A percentile compares a stretch with the other conserved stretches of the same genome.
These are phyloP conservation scores for Amphiprion percula DNA, from an alignment of 2,113 vertebrate genomes.

Conservation along the genomic window DNA sequence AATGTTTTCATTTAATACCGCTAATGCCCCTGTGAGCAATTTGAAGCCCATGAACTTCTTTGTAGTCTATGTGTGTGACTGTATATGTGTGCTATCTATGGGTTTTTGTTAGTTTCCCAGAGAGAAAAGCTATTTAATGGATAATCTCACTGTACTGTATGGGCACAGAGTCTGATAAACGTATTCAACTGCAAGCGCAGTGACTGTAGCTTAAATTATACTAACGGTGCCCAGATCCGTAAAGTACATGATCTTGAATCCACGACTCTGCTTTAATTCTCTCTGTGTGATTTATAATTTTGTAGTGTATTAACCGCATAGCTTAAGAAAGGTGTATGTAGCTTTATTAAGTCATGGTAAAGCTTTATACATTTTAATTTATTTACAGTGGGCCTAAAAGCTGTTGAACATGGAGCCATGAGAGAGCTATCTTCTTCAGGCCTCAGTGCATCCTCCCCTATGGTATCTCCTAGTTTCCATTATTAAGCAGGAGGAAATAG, in stretches of 20 bases:
- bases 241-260: slow-evolving; percentile 31
- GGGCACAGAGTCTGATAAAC: slow-evolving; percentile 51
- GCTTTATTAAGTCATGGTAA: slow-evolving; percentile 73
- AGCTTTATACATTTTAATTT: slow-evolving; percentile 79
- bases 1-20: slow-evolving; percentile 79
- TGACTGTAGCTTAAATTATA: slow-evolving; percentile 26
- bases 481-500: slow-evolving; percentile 81
- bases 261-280: slow-evolving; percentile 43
- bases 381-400: slow-evolving; percentile 75
- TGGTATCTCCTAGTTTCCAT: slow-evolving; percentile 79
- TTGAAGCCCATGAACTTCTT: slow-evolving; percentile 70
- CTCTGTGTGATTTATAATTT: slow-evolving; percentile 39
- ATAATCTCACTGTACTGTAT: slow-evolving; percentile 55
- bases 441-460: slow-evolving; percentile 72
- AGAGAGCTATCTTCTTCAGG: slow-evolving; percentile 78
- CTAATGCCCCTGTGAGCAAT: slow-evolving; percentile 73
- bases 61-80: slow-evolving; percentile 28
- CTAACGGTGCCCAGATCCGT: slow-evolving; percentile 7
- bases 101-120: slow-evolving; percentile 49
- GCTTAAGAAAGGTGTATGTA: slow-evolving; percentile 60
- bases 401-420: slow-evolving; percentile 78
- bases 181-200: slow-evolving; percentile 22
- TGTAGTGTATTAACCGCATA: slow-evolving; percentile 46
- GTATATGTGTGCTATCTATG: slow-evolving; percentile 35
- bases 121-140: slow-evolving; percentile 51